Evolutionary conservation across 2,888 invertebrate genomes (phyloP).

Genomic region (Dorcus parallelipipedus): DNA sequence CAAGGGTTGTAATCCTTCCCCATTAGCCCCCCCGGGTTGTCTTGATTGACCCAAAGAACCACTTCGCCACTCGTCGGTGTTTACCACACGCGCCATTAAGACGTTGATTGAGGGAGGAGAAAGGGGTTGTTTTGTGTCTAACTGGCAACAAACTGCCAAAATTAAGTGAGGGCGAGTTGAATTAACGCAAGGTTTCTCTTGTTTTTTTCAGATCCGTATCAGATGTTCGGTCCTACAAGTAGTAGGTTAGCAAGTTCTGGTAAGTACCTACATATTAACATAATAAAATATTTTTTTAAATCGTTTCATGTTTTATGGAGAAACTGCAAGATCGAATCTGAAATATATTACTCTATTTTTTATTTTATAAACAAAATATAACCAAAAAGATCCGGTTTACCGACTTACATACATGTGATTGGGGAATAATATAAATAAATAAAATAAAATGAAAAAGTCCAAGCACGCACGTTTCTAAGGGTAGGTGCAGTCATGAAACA

Average conservation of each 20-base stretch:
- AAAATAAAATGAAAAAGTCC: no score
- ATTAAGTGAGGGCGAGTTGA: no score
- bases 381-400: neutral
- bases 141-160: no score
- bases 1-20: constrained; percentile 18
- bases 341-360: neutral
- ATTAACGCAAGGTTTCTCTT: constrained; percentile 13
- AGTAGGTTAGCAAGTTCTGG: constrained; percentile 94
- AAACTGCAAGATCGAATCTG: neutral
- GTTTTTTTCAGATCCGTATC: constrained; percentile 88
- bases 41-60: constrained; percentile 36
- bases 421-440: no score
- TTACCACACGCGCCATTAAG: constrained; percentile 23
- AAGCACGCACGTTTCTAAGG: no score
- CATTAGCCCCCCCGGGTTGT: constrained; percentile 24
- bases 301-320: neutral
- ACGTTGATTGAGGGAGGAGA: constrained; percentile 7
- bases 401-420: no score
- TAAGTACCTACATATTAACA: constrained; percentile 46
- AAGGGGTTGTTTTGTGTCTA: constrained; percentile 4
- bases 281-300: neutral
- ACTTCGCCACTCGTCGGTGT: constrained; percentile 26
- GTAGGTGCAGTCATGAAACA: no score
- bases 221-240: constrained; percentile 96
- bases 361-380: neutral